Percentiles rank a stretch among this genome's conserved stretches.
Evolutionary conservation across 1,140 invertebrate species (phyloP).

Genomic region (Pomacea maculata): DNA sequence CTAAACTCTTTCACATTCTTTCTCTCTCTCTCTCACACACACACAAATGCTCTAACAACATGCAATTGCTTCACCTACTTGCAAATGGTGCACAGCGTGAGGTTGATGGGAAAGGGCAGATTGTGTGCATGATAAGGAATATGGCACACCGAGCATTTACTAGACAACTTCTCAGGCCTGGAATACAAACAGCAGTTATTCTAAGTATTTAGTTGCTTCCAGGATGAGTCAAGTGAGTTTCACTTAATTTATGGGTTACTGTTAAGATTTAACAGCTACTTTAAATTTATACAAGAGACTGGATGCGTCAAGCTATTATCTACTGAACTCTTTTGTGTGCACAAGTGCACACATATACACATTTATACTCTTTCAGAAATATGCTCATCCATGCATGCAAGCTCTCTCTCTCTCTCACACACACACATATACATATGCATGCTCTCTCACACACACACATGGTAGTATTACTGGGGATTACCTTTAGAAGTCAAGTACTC

Average conservation of each 20-base stretch:
- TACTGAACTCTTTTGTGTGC: too few relatives aligned
- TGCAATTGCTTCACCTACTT: conserved; percentile 65
- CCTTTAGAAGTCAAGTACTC: neutral
- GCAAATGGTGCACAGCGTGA: conserved; percentile 77
- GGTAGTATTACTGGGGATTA: neutral
- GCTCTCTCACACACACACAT: neutral
- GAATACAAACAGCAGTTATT: neutral
- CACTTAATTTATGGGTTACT: too few relatives aligned
- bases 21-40: neutral
- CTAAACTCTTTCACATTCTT: neutral
- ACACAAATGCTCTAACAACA: conserved; percentile 8
- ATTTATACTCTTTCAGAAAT: neutral
- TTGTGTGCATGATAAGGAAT: conserved; percentile 80
- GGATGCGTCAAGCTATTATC: too few relatives aligned
- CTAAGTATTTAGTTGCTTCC: neutral
- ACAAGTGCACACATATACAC: conserved; percentile 4
- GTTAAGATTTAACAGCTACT: too few relatives aligned
- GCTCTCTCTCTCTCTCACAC: neutral
- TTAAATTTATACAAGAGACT: too few relatives aligned
- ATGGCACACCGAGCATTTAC: conserved; percentile 76
- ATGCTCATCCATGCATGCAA: neutral
- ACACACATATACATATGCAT: neutral
- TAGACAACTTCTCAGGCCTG: conserved; percentile 21
- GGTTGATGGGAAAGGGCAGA: conserved; percentile 76
- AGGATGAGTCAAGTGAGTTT: neutral